Conservation (phyloP, 2,113 vertebrate species). For the Cinclus cinclus region DNA sequence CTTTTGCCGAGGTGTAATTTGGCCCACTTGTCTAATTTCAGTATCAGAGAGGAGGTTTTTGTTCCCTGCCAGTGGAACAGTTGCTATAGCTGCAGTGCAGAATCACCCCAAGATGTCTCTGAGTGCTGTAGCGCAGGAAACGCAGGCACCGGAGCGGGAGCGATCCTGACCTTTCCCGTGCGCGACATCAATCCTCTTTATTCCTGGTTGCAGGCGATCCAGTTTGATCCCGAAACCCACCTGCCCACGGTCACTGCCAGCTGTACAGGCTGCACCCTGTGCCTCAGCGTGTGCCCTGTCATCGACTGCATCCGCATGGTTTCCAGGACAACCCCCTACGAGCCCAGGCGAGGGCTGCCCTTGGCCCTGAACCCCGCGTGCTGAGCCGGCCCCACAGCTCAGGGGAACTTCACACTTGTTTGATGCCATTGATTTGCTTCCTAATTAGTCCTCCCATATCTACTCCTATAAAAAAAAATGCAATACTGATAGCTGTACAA, state of each 20-base stretch:
- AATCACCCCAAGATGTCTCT: neutral
- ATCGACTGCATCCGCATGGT: slow-evolving; percentile 96
- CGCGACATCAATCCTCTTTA: slow-evolving; percentile 49
- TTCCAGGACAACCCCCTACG: slow-evolving; percentile 83
- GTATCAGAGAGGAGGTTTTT: neutral
- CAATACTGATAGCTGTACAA: slow-evolving; percentile 33
- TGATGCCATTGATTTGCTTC: slow-evolving; percentile 57
- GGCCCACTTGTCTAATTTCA: slow-evolving; percentile 28
- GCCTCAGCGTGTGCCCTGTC: slow-evolving; percentile 91
- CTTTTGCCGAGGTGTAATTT: neutral
- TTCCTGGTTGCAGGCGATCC: slow-evolving; percentile 86
- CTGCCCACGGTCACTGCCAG: slow-evolving; percentile 84
- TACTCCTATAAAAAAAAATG: slow-evolving; percentile 13
- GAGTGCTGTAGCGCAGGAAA: neutral
- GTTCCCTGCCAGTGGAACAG: slow-evolving; percentile 17
- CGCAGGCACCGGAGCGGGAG: neutral
- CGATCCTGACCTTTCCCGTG: slow-evolving; percentile 36
- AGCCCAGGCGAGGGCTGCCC: slow-evolving; percentile 88
- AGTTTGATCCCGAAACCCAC: slow-evolving; percentile 88
- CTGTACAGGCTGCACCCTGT: slow-evolving; percentile 92
- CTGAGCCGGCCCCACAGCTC: slow-evolving; percentile 65
- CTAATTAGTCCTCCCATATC: slow-evolving; percentile 65
- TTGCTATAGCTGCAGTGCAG: slow-evolving; percentile 60
- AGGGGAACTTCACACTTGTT: slow-evolving; percentile 6
- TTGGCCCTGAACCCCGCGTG: slow-evolving; percentile 73